These are phyloP conservation scores for Dryadula phaetusa DNA, from an alignment of 2,888 invertebrate species.

Conservation along the genomic window DNA sequence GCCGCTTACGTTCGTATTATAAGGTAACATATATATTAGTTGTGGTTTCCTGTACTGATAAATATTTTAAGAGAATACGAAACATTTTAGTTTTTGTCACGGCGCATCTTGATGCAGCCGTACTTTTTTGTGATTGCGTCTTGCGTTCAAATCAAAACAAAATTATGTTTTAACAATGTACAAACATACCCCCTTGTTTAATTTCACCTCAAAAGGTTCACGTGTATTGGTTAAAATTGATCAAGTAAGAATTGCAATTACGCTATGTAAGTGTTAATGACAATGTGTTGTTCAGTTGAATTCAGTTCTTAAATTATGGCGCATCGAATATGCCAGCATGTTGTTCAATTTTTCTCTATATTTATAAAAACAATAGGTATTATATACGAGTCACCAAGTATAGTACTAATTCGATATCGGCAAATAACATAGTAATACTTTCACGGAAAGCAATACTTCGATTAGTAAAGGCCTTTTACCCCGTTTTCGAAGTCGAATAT, in stretches of 20 bases:
- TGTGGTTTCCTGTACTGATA: slow-evolving; percentile 35
- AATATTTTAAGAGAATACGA: slow-evolving; percentile 2
- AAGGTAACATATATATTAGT: slow-evolving; percentile 30
- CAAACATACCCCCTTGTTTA: neutral
- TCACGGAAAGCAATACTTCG: too few relatives aligned
- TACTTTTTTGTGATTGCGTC: neutral
- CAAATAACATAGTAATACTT: neutral
- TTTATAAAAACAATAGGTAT: too few relatives aligned
- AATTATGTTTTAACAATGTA: neutral
- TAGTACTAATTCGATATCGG: neutral
- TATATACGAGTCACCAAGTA: too few relatives aligned
- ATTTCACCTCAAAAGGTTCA: neutral
- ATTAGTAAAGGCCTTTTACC: neutral
- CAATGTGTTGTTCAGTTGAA: too few relatives aligned
- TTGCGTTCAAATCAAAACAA: neutral
- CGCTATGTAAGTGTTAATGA: neutral
- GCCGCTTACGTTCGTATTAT: slow-evolving; percentile 40
- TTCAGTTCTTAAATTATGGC: too few relatives aligned
- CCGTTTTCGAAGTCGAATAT: neutral
- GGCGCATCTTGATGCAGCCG: neutral
- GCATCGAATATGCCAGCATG: too few relatives aligned
- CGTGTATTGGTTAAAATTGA: neutral
- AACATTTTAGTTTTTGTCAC: neutral
- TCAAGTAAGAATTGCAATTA: neutral
- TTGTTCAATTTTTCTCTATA: too few relatives aligned